Base-by-base conservation (phyloP, 30 jellyfish, hydroid and myxozoan genomes). In the Cassiopea andromeda region DNA sequence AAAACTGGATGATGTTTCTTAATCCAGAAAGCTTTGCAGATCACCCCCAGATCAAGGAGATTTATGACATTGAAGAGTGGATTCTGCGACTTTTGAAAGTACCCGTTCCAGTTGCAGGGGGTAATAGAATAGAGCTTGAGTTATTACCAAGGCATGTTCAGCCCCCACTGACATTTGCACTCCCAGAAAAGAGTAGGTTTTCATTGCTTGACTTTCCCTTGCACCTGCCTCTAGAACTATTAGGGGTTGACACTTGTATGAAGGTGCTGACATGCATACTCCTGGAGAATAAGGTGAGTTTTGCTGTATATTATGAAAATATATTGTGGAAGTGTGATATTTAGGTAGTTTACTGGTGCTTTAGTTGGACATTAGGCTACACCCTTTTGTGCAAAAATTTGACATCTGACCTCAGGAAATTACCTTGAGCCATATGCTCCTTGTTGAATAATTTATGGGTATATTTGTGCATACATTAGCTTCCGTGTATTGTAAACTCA, bases 81-180 rank as follows among this genome's bases (percentile, higher is more conserved):
- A 89, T 94, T 0, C 43, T 14, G n/a, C 90, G 92, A 74, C 79
- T 94, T 69, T 57, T 89, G 69, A 81, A 46, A 61, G 93, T 94
- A 17, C 98, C 98, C 58, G 46, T 82, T 18, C 97, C 98, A 10
- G 77, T 85, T 60, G 93, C 98, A 77, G 98, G 97, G 58, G 67
- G 48, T 19, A 89, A 80, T 75, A 58, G 98, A 68, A 91, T 94
- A 9, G 98, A 94, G 73, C 97, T 94, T 17, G 98, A 94, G 60
- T 94, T 94, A 13, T 60, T 94, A 68, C 98, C 98, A 44, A 82
- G 98, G 18, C 98, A 94, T 80, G 67, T 94, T 19, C 98, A 94
- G 84, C 98, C 98, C 58, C 98, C 98, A 77, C 75, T 94, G 77
- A 94, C 98, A 10, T 94, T 94, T 89, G 98, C 98, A 9, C 91